Evolutionary conservation across 2,797 vertebrate genomes (phyloP), one percentile per base, ranked within the genome.

Genomic region (Lacerta bilineata): DNA sequence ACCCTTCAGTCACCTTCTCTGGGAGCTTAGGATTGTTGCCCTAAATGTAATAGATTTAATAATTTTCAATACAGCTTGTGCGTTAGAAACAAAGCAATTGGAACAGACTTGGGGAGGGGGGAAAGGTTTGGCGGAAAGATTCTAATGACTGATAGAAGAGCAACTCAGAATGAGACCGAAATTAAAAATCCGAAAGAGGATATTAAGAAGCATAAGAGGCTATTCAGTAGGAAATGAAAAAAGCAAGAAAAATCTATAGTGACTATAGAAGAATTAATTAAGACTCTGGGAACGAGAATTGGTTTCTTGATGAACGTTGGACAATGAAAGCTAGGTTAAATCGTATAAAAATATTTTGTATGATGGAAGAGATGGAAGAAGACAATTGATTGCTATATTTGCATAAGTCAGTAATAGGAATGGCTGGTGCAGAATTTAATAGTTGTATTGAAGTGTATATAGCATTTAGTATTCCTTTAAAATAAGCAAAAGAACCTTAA

Each of bases 191-290:
- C 75, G 39, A 66, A 82, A 66, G 71, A 75, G 80, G 79, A 87
- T 82, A 82, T 82, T 82, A 75, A 87, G n/a, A 23, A 18, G 15
- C 55, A 87, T 71, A 61, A 41, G 55, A 36, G 50, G 25, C 50
- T 72, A 41, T 64, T 75, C 71, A 74, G 36, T 80, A 87, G 86
- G 86, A 87, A 87, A 87, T 87, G 71, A 87, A 80, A 81, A 86
- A 82, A 17, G 25, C 3, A 72, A 80, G 43, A 64, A 66, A 66
- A 81, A 64, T 75, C 69, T 81, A 75, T 87, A 33, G n/a, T 75
- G 59, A 66, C 33, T 82, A 66, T 64, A 71, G 82, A 82, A 46
- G 8, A 82, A 81, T 71, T 71, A 69, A 87, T 71, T 87, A 80
- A 61, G 68, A 71, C 5, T 61, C 27, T 64, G 7, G 61, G 39